Conservation (phyloP, 2,113 vertebrate genomes). For the Naja naja region DNA sequence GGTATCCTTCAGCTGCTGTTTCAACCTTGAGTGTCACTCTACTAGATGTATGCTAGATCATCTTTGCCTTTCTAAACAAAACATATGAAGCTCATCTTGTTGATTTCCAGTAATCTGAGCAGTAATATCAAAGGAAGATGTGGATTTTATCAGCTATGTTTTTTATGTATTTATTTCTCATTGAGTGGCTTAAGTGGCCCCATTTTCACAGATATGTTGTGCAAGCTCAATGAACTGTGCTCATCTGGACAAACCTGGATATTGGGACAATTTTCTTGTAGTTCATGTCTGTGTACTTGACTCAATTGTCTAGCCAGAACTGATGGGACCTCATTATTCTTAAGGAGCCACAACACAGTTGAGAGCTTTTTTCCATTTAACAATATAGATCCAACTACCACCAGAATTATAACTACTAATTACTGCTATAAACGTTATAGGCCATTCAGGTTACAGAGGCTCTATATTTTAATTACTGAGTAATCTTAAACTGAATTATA, state of each 20-base stretch:
- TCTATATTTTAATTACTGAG: not conserved
- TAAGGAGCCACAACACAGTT: not conserved
- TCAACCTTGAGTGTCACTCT: not conserved
- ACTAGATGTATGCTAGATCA: not conserved
- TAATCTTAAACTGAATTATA: not conserved
- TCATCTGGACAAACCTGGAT: not conserved
- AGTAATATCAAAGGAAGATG: not conserved
- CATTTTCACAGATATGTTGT: not conserved
- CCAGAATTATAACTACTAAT: not conserved
- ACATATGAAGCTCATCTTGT: not conserved
- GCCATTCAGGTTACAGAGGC: not conserved
- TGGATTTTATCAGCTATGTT: not conserved
- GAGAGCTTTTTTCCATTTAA: not conserved
- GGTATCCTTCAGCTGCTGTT: not conserved
- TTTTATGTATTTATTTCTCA: not conserved
- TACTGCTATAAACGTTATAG: not conserved
- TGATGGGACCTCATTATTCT: not conserved
- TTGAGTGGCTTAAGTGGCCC: not conserved
- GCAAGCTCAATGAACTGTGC: not conserved
- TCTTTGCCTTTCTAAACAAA: not conserved
- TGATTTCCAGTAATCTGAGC: not conserved
- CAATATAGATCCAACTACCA: not conserved
- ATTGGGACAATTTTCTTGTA: not conserved
- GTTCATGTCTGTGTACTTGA: not conserved
- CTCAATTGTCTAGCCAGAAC: not conserved